Evolutionary conservation across 2,888 invertebrate species (phyloP), one percentile per base, ranked within the genome.

Genomic region (Eustalomyia histrio): DNA sequence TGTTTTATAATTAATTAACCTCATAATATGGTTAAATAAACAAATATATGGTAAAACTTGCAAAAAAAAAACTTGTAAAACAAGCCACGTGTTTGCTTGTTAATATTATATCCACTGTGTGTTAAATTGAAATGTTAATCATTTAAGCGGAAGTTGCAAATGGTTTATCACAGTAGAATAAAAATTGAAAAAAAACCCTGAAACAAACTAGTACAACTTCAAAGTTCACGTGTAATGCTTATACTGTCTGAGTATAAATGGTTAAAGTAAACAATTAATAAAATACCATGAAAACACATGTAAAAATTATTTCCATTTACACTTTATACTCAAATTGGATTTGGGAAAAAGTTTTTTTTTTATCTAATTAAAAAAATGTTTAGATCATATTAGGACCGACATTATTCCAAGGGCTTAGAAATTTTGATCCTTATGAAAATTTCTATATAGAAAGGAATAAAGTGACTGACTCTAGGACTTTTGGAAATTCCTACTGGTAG

Each of bases 91-190:
- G 21, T 12, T 16, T 24, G 17, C n/a, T 7, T 29, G 21, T 63
- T 6, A 29, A 29, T n/a, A 17, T n/a, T n/a, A 12, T 14, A 12
- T 39, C 39, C 39, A 39, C 4, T 50, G 16, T 71, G 21, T 53
- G 29, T 72, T 57, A n/a, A 65, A 78, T 61, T 78, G 65, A 75
- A 76, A 81, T 78, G 78, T 78, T 78, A 81, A 78, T 81, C 69
- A 71, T 52, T 75, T 61, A 63, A 60, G 64, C 69, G 24, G 63
- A 72, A 67, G 65, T 35, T 60, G 12, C 53, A 60, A 71, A 71
- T 72, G 43, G 24, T 69, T 58, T 50, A 64, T 69, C 35, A 50
- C 63, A n/a, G 29, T 1, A 39, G 39, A 43, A n/a, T 2, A 24
- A 24, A 24, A 43, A 14, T n/a, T n/a, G n/a, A n/a, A n/a, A n/a